These are phyloP conservation scores for Pelecanus crispus DNA, from an alignment of 2,113 vertebrate species.

Conservation along the genomic window DNA sequence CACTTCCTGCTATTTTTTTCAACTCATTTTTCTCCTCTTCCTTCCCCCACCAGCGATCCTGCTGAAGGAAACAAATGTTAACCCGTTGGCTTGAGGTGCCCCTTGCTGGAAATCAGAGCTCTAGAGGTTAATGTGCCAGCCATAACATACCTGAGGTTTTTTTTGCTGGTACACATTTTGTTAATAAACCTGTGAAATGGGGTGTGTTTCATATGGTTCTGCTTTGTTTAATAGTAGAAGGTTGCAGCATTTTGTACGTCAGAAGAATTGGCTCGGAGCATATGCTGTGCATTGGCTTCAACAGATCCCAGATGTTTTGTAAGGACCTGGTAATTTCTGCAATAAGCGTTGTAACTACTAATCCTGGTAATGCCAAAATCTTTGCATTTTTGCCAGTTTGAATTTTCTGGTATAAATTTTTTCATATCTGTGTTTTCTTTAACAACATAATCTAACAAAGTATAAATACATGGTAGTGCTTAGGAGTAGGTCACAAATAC, in stretches of 20 bases:
- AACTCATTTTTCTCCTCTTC: not conserved
- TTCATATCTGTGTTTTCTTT: not conserved
- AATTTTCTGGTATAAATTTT: not conserved
- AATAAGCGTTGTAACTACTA: not conserved
- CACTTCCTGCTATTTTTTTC: not conserved
- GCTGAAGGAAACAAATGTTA: not conserved
- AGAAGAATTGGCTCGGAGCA: not conserved
- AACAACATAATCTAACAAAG: accelerated
- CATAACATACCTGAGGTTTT: not conserved
- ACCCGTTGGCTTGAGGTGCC: not conserved
- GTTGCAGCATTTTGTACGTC: not conserved
- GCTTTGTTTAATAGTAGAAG: slow-evolving; percentile 1
- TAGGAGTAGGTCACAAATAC: not conserved
- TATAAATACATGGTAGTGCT: not conserved
- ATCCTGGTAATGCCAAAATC: not conserved
- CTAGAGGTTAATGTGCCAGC: not conserved
- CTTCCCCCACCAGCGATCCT: not conserved
- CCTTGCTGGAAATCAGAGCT: not conserved
- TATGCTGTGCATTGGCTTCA: slow-evolving; percentile 9
- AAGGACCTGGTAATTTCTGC: not conserved
- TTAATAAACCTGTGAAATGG: not conserved
- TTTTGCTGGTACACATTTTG: not conserved
- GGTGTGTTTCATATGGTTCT: not conserved
- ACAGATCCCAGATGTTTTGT: not conserved
- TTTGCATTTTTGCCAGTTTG: not conserved